Conservation (phyloP, 1,140 invertebrate genomes). For the Stratiolaelaps scimitus region DNA sequence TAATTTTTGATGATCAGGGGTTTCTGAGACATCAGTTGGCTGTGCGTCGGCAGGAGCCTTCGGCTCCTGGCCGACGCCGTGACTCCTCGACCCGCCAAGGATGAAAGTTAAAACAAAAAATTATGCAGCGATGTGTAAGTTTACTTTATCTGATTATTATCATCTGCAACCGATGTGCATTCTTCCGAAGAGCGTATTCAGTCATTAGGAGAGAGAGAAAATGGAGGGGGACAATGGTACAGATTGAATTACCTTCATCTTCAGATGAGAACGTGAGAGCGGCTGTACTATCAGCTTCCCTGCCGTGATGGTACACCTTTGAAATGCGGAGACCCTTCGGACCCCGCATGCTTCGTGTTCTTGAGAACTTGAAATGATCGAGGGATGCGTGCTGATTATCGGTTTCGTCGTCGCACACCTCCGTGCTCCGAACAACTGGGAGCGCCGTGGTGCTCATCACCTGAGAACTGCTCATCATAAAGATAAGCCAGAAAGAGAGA, state of each 20-base stretch:
- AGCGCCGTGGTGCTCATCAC: slow-evolving; percentile 25
- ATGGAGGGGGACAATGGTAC: too few species aligned
- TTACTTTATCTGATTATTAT: too few species aligned
- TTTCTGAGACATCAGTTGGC: too few species aligned
- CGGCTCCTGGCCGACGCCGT: too few species aligned
- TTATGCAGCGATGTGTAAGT: too few species aligned
- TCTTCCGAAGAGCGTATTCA: too few species aligned
- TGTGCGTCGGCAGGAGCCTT: too few species aligned
- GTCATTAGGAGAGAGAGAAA: too few species aligned
- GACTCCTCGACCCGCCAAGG: too few species aligned
- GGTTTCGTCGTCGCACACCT: slow-evolving; percentile 25
- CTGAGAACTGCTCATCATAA: not conserved
- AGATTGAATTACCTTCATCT: not conserved
- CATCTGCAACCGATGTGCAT: too few species aligned
- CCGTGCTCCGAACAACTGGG: slow-evolving; percentile 10
- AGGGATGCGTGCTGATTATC: not conserved
- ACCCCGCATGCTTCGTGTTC: slow-evolving; percentile 21
- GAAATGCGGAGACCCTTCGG: slow-evolving; percentile 13
- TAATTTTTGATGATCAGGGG: too few species aligned
- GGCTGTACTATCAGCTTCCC: slow-evolving; percentile 12
- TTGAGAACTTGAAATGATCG: slow-evolving; percentile 10
- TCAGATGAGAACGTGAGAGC: slow-evolving; percentile 21
- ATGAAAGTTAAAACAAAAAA: too few species aligned
- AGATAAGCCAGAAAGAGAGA: not conserved
- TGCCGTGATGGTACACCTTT: slow-evolving; percentile 19